Percentiles rank a stretch among this genome's conserved stretches.
These are phyloP conservation scores for Dromaius novaehollandiae DNA, from an alignment of 2,113 vertebrate genomes.

Conservation along the genomic window DNA sequence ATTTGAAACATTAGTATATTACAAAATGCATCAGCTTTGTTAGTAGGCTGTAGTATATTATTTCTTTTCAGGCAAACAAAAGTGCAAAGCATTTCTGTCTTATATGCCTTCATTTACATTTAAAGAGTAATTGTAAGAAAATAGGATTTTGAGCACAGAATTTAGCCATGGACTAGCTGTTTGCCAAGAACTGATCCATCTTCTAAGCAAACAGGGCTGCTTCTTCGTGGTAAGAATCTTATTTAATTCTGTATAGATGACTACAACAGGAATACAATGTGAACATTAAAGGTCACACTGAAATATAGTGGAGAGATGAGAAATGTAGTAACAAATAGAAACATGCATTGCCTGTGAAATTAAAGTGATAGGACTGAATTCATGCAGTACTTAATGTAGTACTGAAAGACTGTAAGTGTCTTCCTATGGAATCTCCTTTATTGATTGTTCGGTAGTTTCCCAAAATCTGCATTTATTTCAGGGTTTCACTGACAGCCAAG, in stretches of 20 bases:
- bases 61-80: slow-evolving; percentile 18
- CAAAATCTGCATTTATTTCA: neutral
- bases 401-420: neutral
- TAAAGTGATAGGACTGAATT: neutral
- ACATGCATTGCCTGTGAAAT: neutral
- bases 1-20: slow-evolving; percentile 7
- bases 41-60: neutral
- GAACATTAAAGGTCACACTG: slow-evolving; percentile 3
- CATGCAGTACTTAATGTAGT: neutral
- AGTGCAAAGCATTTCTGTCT: neutral
- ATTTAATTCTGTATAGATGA: neutral
- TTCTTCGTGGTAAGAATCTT: neutral
- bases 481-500: neutral
- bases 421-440: neutral
- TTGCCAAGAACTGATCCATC: neutral
- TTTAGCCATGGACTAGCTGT: neutral
- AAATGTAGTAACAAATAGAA: slow-evolving; percentile 16
- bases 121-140: slow-evolving; percentile 47
- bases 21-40: neutral
- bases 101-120: slow-evolving; percentile 46
- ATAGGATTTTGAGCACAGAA: neutral
- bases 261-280: neutral
- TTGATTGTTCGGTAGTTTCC: neutral
- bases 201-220: neutral
- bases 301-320: neutral